Evolutionary conservation across 2,113 vertebrate genomes (phyloP).

Genomic region (Microtus oregoni): DNA sequence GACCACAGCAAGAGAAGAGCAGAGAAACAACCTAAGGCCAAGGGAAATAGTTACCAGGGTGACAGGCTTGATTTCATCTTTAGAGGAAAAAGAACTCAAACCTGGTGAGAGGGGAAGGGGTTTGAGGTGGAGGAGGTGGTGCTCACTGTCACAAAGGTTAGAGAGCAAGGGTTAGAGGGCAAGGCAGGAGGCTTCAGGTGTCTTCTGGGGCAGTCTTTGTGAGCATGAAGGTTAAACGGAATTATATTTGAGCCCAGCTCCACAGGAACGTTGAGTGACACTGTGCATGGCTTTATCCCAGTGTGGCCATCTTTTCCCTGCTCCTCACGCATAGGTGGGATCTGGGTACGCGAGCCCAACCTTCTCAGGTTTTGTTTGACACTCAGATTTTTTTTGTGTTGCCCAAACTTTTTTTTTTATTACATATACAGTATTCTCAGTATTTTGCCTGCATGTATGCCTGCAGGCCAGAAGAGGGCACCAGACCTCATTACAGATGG

Average conservation of each 20-base stretch:
- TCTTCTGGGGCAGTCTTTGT: not conserved
- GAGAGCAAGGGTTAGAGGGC: not conserved
- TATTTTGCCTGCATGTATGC: no score
- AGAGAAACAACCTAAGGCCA: not conserved
- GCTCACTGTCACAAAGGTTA: not conserved
- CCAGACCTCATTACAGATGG: no score
- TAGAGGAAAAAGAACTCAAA: not conserved
- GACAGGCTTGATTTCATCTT: not conserved
- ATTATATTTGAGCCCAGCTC: not conserved
- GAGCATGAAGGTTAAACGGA: not conserved
- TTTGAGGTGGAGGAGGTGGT: not conserved
- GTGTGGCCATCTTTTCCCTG: not conserved
- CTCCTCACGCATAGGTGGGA: accelerated
- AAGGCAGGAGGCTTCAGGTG: not conserved
- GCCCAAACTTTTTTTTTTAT: not conserved
- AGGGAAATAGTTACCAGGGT: not conserved
- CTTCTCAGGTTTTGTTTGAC: not conserved
- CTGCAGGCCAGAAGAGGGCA: no score
- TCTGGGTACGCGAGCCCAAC: not conserved
- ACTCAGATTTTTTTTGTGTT: slow-evolving; percentile 2
- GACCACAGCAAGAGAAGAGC: not conserved
- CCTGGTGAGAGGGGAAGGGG: not conserved
- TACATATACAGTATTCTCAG: no score
- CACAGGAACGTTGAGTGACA: not conserved
- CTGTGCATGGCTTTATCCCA: accelerated